A percentile compares a stretch with the other conserved stretches of the same genome.
phyloP scores from a whole-genome alignment of 1,140 invertebrate genomes.

The Agrypnia vestita region DNA sequence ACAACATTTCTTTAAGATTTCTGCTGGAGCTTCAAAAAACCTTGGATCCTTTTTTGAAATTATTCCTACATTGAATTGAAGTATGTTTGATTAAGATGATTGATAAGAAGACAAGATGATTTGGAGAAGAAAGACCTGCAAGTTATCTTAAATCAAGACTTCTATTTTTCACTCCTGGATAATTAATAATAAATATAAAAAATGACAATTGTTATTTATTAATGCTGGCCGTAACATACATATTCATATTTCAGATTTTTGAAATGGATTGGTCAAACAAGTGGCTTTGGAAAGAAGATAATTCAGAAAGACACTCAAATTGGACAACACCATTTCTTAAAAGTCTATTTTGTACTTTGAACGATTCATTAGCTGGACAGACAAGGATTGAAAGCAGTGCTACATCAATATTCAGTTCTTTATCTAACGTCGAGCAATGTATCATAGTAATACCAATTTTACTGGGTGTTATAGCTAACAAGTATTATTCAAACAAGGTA shows the following conservation, averaged over 20 bases:
- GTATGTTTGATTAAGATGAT: too few species aligned
- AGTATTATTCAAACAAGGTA: constrained; percentile 46
- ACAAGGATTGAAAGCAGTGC: constrained; percentile 24
- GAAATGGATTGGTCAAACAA: constrained; percentile 13
- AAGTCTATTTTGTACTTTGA: constrained; percentile 41
- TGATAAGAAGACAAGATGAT: too few species aligned
- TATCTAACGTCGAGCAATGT: constrained; percentile 46
- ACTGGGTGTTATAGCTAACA: constrained; percentile 46
- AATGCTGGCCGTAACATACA: background rate
- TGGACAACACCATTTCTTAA: constrained; percentile 49
- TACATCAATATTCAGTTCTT: constrained; percentile 20
- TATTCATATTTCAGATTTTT: background rate
- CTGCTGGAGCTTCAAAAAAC: too few species aligned
- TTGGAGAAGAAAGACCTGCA: too few species aligned
- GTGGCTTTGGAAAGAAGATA: constrained; percentile 13
- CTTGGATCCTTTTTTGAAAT: too few species aligned
- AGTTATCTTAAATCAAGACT: too few species aligned
- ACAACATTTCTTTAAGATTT: too few species aligned
- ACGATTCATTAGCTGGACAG: constrained; percentile 39
- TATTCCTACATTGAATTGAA: too few species aligned
- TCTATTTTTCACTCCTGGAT: too few species aligned
- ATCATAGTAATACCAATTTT: constrained; percentile 42
- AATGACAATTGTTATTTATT: too few species aligned
- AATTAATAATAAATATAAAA: too few species aligned
- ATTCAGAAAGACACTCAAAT: constrained; percentile 23